Evolutionary conservation across 2,797 vertebrate genomes (phyloP), one percentile per base, ranked within the genome.

Genomic region (Syncerus caffer): DNA sequence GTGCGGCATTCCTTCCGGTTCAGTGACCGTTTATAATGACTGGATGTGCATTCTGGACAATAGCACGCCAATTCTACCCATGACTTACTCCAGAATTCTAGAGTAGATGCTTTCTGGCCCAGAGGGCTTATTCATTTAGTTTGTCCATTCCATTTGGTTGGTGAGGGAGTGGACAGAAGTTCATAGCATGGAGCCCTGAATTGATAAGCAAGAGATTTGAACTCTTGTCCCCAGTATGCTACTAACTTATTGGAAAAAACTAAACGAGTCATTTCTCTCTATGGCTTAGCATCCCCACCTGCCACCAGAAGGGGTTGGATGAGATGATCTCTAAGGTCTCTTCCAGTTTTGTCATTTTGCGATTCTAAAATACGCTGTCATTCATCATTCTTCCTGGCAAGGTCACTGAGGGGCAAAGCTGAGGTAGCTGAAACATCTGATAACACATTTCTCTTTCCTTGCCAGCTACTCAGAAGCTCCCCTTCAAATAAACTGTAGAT

Each of bases 261-360:
- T 42, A 14, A 90, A 60, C 13, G 58, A 90, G 45, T 55, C 50
- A 62, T 64, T 88, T 88, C n/a, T 27, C 58, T 95, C 53, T 88
- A 34, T 57, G 17, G 79, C 25, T 95, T 42, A 51, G 15, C 23
- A 31, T 51, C 21, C 13, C 47, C 76, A n/a, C 84, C 31, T 76
- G 83, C 85, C 13, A 91, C 15, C 27, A 64, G 50, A 94, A 96
- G 34, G 34, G 2, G 16, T 53, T 34, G 42, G 31, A 83, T 94
- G 78, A 85, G 85, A 58, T 76, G n/a, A 83, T 88, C 38, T 96
- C 10, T 55, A n/a, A 45, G 19, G 25, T 71, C 34, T 23, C 55
- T 89, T 85, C 42, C 21, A 89, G 71, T 62, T 97, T 86, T 78
- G 71, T 95, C 90, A 96, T 89, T 97, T 89, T 89, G 50, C 64